phyloP scores from a whole-genome alignment of 37 sponge, comb jelly and placozoan species.

The Trichoplax adhaerens region DNA sequence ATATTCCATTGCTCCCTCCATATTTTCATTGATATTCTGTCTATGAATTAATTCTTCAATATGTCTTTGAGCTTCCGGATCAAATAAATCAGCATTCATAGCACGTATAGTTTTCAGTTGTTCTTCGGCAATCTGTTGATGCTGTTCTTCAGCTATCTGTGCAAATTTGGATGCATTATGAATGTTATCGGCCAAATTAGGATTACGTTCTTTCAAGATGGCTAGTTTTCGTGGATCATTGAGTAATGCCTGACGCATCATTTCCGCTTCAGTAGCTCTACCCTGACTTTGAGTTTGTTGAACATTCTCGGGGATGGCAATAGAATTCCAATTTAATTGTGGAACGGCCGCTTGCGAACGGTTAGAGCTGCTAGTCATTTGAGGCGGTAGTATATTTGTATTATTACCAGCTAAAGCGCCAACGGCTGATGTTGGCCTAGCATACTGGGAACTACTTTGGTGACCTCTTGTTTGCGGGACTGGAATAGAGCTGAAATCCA shows the following conservation, averaged over 20 bases:
- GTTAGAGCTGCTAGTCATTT: too few relatives aligned
- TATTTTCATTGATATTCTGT: conserved; percentile 61
- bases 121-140: conserved; percentile 8
- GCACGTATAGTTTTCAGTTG: conserved; percentile 44
- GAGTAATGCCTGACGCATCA: conserved; percentile 25
- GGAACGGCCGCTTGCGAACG: too few relatives aligned
- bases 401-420: too few relatives aligned
- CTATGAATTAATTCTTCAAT: conserved; percentile 55
- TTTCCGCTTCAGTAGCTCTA: conserved; percentile 14
- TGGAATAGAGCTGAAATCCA: too few relatives aligned
- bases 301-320: not conserved
- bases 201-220: conserved; percentile 31
- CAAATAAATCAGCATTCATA: conserved; percentile 53
- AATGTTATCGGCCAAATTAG: conserved; percentile 48
- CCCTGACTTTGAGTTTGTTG: not conserved
- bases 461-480: too few relatives aligned
- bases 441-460: too few relatives aligned
- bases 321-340: conserved; percentile 7
- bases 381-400: too few relatives aligned
- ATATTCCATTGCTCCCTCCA: conserved; percentile 67
- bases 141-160: conserved; percentile 9
- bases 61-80: conserved; percentile 37
- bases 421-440: too few relatives aligned
- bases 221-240: conserved; percentile 34
- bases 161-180: conserved; percentile 1